These are phyloP conservation scores for Falco rusticolus DNA, from an alignment of 2,797 vertebrate genomes.

Conservation along the genomic window DNA sequence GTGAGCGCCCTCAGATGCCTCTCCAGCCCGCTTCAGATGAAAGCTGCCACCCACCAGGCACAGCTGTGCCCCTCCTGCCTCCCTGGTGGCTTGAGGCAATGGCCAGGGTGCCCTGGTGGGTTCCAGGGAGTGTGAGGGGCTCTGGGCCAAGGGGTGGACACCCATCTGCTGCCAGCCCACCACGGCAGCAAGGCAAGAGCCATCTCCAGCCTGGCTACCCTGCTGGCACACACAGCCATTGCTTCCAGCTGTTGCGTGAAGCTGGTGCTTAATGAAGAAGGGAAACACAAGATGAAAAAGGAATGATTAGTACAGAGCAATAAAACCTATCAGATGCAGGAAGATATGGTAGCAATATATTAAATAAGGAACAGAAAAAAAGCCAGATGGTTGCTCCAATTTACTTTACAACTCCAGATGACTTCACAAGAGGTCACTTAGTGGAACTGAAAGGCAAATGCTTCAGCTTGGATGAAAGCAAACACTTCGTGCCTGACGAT, in stretches of 20 bases:
- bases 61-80: neutral
- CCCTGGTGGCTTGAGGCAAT: rapidly evolving
- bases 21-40: neutral
- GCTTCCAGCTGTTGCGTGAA: rapidly evolving
- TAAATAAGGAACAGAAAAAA: constrained; percentile 28
- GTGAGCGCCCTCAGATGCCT: no score
- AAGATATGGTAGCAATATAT: constrained; percentile 8
- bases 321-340: neutral
- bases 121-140: constrained; percentile 34
- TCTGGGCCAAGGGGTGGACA: neutral
- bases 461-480: constrained; percentile 9
- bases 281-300: neutral
- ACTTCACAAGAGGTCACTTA: constrained; percentile 22
- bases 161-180: neutral
- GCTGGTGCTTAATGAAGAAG: neutral
- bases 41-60: neutral
- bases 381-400: constrained; percentile 31
- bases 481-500: neutral
- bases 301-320: neutral
- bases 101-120: constrained; percentile 83
- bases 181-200: neutral
- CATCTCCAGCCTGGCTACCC: neutral
- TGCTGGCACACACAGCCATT: rapidly evolving
- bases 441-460: constrained; percentile 10
- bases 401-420: constrained; percentile 44